Evolutionary conservation across 2,888 invertebrate species (phyloP).

Genomic region (Torymus tubicola): DNA sequence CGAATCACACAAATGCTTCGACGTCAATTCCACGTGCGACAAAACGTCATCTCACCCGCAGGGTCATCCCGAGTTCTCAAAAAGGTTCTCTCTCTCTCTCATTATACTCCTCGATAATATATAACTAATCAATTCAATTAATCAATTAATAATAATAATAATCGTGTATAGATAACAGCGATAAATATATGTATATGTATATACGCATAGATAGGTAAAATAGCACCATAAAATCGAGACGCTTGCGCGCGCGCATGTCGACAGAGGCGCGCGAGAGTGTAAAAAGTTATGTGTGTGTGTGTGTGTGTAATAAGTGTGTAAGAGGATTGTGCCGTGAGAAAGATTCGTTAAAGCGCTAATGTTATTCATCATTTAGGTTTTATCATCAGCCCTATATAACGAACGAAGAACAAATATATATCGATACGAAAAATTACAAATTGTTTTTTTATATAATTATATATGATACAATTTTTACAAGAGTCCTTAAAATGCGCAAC

Average conservation of each 20-base stretch:
- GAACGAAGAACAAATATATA: conserved; percentile 10
- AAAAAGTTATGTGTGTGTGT: not conserved
- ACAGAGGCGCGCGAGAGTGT: not conserved
- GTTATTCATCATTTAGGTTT: conserved; percentile 13
- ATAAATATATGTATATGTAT: conserved; percentile 27
- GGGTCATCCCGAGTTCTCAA: conserved; percentile 33
- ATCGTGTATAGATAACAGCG: conserved; percentile 49
- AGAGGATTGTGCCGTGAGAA: conserved; percentile 40
- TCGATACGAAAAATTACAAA: conserved; percentile 39
- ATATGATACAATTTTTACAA: conserved; percentile 51
- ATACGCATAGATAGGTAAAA: conserved; percentile 41
- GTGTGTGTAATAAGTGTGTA: too few relatives aligned
- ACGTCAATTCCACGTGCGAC: conserved; percentile 56
- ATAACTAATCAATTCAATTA: not conserved
- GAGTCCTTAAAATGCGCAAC: conserved; percentile 17
- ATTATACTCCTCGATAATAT: not conserved
- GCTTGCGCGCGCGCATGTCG: not conserved
- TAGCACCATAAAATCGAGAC: conserved; percentile 54
- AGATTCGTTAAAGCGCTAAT: conserved; percentile 45
- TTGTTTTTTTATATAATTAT: not conserved
- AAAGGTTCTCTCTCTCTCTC: not conserved
- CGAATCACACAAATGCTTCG: conserved; percentile 48
- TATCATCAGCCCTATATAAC: not conserved
- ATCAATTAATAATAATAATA: not conserved
- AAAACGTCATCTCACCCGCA: conserved; percentile 35